A percentile compares a stretch with the other conserved stretches of the same genome.
Evolutionary conservation across 2,113 vertebrate genomes (phyloP).

Genomic region (Carassius gibelio): DNA sequence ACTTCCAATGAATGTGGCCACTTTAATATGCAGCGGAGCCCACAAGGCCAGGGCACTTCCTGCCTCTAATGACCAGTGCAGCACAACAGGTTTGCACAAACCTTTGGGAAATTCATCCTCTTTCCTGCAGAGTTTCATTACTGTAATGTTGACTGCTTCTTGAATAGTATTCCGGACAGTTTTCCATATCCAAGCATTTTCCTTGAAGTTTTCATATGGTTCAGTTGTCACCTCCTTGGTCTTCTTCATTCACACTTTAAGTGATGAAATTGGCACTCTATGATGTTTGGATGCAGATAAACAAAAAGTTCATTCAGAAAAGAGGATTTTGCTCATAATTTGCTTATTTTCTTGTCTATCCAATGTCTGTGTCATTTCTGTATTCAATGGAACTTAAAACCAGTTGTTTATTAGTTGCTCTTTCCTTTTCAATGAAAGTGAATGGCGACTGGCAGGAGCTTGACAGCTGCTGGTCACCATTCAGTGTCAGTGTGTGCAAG

Average conservation of each 20-base stretch:
- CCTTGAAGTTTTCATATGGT: neutral
- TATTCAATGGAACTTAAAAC: neutral
- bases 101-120: neutral
- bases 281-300: neutral
- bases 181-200: neutral
- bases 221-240: neutral
- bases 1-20: slow-evolving; percentile 56
- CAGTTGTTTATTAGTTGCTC: neutral
- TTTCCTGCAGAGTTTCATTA: neutral
- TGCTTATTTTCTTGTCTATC: neutral
- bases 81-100: slow-evolving; percentile 34
- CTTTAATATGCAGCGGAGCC: slow-evolving; percentile 45
- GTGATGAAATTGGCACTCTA: slow-evolving; percentile 51
- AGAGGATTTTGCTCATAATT: neutral
- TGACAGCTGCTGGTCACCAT: neutral
- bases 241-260: slow-evolving; percentile 44
- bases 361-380: neutral
- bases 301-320: too few relatives aligned
- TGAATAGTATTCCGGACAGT: neutral
- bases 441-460: neutral
- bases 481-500: neutral
- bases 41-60: slow-evolving; percentile 49
- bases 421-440: neutral
- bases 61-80: slow-evolving; percentile 59
- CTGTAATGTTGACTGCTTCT: neutral